A percentile compares a stretch with the other conserved stretches of the same genome.
Evolutionary conservation across 2,888 invertebrate genomes (phyloP).

Genomic region (Lissonota sp.): DNA sequence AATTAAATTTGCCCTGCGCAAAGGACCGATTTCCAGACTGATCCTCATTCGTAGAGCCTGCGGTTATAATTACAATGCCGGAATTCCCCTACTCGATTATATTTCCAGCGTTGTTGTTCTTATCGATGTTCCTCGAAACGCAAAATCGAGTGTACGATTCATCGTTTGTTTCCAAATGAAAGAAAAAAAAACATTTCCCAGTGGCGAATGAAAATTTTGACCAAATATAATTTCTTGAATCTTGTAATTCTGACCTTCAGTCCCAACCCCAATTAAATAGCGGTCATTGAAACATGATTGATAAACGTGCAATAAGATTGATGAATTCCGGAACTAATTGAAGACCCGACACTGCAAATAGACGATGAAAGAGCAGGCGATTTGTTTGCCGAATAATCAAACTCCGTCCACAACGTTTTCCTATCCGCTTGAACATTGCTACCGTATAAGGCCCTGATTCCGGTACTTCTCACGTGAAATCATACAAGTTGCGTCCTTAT

Average conservation of each 20-base stretch:
- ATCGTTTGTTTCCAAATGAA: too few species aligned
- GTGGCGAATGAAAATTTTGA: too few species aligned
- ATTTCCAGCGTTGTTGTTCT: background rate
- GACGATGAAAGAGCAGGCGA: background rate
- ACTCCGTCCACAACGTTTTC: background rate
- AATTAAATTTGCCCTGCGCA: constrained; percentile 74
- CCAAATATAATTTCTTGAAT: too few species aligned
- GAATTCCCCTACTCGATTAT: background rate
- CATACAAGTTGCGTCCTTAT: too few species aligned
- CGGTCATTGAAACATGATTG: too few species aligned
- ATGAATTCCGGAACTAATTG: constrained; percentile 3
- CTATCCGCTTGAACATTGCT: background rate
- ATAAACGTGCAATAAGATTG: background rate
- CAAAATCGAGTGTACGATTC: too few species aligned
- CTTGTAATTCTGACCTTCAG: too few species aligned
- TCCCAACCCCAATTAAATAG: too few species aligned
- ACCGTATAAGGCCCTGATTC: too few species aligned
- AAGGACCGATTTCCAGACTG: background rate
- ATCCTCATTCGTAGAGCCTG: background rate
- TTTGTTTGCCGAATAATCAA: background rate
- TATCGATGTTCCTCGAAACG: background rate
- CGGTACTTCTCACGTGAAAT: too few species aligned
- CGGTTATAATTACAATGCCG: background rate
- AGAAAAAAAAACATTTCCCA: too few species aligned
- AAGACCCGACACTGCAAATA: background rate